phyloP scores from a whole-genome alignment of 2,797 vertebrate genomes.

The Sylvilagus floridanus region DNA sequence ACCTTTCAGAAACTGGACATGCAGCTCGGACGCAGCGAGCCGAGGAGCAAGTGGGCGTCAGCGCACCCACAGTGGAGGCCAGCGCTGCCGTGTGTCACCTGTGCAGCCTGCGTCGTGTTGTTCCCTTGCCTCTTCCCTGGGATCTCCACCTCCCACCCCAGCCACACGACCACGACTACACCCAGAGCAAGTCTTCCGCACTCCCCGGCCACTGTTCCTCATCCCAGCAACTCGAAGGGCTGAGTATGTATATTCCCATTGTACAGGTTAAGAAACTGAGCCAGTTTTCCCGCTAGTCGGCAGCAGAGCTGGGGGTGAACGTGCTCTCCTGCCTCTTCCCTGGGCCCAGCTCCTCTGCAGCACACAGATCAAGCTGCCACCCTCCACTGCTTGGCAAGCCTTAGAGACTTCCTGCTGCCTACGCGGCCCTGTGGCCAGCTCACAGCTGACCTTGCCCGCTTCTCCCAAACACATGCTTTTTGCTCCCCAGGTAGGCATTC shows the following conservation, averaged over 20 bases:
- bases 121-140: not conserved
- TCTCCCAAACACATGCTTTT: not conserved
- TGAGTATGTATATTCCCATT: constrained; percentile 20
- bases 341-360: not conserved
- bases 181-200: not conserved
- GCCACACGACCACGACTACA: not conserved
- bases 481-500: not conserved
- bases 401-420: not conserved
- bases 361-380: not conserved
- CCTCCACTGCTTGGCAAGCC: not conserved
- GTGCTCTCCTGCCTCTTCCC: not conserved
- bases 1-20: constrained; percentile 65
- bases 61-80: not conserved
- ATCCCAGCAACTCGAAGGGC: not conserved
- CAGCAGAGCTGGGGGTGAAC: not conserved
- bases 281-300: not conserved
- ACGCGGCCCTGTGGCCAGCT: not conserved
- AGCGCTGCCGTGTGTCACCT: not conserved
- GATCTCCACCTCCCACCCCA: not conserved
- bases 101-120: not conserved
- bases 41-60: not conserved
- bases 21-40: not conserved
- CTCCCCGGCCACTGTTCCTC: not conserved
- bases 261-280: constrained; percentile 29
- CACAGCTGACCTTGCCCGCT: not conserved